Evolutionary conservation across 37 sponge, comb jelly and placozoan species (phyloP).

Genomic region (Spongilla lacustris): DNA sequence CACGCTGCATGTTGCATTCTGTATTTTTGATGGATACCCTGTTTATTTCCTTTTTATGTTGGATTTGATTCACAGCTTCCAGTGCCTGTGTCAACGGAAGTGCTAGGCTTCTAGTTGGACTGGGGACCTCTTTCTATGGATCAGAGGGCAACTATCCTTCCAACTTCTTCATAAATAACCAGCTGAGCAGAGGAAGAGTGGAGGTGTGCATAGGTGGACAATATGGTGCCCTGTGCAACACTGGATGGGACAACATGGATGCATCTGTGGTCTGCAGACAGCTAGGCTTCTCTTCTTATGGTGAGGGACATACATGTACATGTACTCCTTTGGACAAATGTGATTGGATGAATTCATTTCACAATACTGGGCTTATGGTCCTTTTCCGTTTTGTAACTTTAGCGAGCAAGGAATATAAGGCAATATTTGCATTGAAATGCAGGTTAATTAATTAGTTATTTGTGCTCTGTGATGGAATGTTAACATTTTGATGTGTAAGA

Average conservation of each 20-base stretch:
- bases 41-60: too few relatives aligned
- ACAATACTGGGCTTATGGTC: too few relatives aligned
- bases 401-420: too few relatives aligned
- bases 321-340: too few relatives aligned
- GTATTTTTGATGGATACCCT: too few relatives aligned
- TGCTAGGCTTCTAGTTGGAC: conserved; percentile 83
- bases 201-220: conserved; percentile 50
- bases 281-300: conserved; percentile 37
- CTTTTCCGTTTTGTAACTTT: too few relatives aligned
- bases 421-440: too few relatives aligned
- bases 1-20: too few relatives aligned
- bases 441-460: too few relatives aligned
- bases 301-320: conserved; percentile 4
- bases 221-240: conserved; percentile 47
- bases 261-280: conserved; percentile 55
- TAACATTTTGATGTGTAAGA: not conserved
- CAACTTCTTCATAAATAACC: conserved; percentile 19
- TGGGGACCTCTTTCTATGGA: conserved; percentile 31
- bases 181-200: conserved; percentile 49
- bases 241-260: conserved; percentile 32
- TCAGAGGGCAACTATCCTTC: conserved; percentile 7
- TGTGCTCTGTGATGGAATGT: too few relatives aligned
- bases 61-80: not conserved
- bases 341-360: too few relatives aligned
- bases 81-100: conserved; percentile 35